Base-by-base conservation (phyloP, 2,113 vertebrate species). In the Ameiurus melas region DNA sequence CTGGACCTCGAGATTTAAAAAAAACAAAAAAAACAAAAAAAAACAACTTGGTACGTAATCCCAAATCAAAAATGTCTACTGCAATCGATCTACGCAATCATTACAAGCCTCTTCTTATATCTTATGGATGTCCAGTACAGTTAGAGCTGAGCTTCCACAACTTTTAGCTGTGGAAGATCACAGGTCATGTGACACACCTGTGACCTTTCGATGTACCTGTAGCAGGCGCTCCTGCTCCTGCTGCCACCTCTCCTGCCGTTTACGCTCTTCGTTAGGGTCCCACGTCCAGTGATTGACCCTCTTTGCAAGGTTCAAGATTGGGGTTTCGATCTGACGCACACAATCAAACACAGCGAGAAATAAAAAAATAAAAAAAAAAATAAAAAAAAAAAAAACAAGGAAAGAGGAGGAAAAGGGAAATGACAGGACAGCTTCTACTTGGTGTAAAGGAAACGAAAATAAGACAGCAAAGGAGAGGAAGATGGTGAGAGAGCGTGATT, bases 181-280 rank as follows among this genome's bases (percentile, higher is more conserved):
- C 71, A 43, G 55, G 57, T 57, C 82, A 84, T 88, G 81, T 36
- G 58, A 85, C 89, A 91, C 89, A 88, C 84, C 90, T 62, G 83
- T 39, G 53, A 58, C 73, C 73, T 27, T 30, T 36, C 88, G 87
- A 62, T 93, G 89, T 96, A 99, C 98, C 97, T 99, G 97, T 91
- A 99, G 97, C 90, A 97, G 92, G 89, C 97, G 97, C 53, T 99
- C 98, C 93, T 99, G 98, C 91, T 99, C 97, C 87, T 97, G 97
- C 57, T 99, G 98, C 98, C 98, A 99, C 89, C 95, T 97, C 91
- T 99, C 98, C 94, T 98, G 97, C 16, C 97, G 96, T 90, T 95
- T 97, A 90, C 98, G 97, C 90, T 99, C 98, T 90, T 99, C 98
- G 94, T 98, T 97, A 16, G 98, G 98, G 95, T 99, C 97, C 98